These are phyloP conservation scores for Tetragonula carbonaria DNA, from an alignment of 2,888 invertebrate genomes.

Conservation along the genomic window DNA sequence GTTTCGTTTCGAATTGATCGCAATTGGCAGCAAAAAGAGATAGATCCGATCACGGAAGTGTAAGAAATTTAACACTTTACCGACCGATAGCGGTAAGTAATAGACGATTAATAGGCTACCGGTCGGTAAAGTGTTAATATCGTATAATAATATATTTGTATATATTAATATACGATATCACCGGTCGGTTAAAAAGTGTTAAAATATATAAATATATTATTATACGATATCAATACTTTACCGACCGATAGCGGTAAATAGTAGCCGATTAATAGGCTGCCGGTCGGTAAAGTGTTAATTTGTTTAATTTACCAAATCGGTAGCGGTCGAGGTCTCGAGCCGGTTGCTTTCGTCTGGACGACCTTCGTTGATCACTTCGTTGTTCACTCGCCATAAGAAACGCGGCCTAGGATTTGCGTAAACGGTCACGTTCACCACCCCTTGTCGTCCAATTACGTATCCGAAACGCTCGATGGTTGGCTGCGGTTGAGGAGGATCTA, in stretches of 20 bases:
- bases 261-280: too few species aligned
- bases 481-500: constrained; percentile 88
- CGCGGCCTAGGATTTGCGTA: constrained; percentile 89
- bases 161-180: too few species aligned
- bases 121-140: too few species aligned
- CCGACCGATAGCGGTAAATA: too few species aligned
- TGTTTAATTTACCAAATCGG: constrained; percentile 83
- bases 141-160: too few species aligned
- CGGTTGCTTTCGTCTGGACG: constrained; percentile 84
- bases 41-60: not conserved
- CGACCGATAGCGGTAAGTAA: too few species aligned
- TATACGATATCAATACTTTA: too few species aligned
- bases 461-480: constrained; percentile 88
- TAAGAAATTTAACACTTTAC: too few species aligned
- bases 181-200: too few species aligned
- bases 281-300: not conserved
- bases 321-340: constrained; percentile 84
- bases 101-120: too few species aligned
- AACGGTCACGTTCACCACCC: constrained; percentile 89
- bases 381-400: constrained; percentile 89
- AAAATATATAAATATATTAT: too few species aligned
- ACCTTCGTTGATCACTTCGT: constrained; percentile 85
- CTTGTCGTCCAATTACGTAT: constrained; percentile 89
- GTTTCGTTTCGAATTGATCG: not conserved
- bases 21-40: accelerated